Percentiles rank a stretch among this genome's conserved stretches.
Evolutionary conservation across 2,888 invertebrate species (phyloP).

Genomic region (Mythimna loreyi): DNA sequence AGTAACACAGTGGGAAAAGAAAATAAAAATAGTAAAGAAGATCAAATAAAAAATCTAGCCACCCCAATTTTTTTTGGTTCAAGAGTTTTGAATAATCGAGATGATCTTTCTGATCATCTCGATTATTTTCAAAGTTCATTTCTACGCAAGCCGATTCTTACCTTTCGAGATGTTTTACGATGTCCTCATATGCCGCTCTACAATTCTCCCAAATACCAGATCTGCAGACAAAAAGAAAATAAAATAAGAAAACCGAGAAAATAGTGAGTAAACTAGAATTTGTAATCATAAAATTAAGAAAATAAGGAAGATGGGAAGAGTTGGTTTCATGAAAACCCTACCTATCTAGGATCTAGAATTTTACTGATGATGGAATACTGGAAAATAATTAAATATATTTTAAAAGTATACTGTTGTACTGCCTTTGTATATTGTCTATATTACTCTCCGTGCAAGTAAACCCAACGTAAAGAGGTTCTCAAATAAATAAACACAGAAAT

Average conservation of each 20-base stretch:
- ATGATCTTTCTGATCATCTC: not conserved
- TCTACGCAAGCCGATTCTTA: constrained; percentile 86
- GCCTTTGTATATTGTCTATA: not conserved
- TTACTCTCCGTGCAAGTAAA: not conserved
- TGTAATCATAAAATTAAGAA: constrained; percentile 68
- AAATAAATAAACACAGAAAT: constrained; percentile 71
- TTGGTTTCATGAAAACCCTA: constrained; percentile 25
- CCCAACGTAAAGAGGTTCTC: constrained; percentile 22
- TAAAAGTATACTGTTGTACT: not conserved
- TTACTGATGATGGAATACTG: not conserved
- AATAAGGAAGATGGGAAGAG: constrained; percentile 65
- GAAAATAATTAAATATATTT: not conserved
- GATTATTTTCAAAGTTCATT: not conserved
- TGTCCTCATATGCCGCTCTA: constrained; percentile 98
- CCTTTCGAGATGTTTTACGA: constrained; percentile 98
- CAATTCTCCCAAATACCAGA: constrained; percentile 98
- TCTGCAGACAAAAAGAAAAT: constrained; percentile 90
- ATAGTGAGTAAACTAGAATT: constrained; percentile 70
- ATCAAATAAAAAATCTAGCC: constrained; percentile 18
- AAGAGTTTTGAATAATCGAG: too few relatives aligned
- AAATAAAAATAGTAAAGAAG: constrained; percentile 35
- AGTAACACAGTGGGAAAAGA: constrained; percentile 29
- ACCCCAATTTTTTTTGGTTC: constrained; percentile 6
- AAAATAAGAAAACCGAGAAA: constrained; percentile 83
- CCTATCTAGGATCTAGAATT: not conserved